Percentiles rank a stretch among this genome's conserved stretches.
Conservation (phyloP, 2,113 vertebrate species). For the Oxygymnocypris stewartii region DNA sequence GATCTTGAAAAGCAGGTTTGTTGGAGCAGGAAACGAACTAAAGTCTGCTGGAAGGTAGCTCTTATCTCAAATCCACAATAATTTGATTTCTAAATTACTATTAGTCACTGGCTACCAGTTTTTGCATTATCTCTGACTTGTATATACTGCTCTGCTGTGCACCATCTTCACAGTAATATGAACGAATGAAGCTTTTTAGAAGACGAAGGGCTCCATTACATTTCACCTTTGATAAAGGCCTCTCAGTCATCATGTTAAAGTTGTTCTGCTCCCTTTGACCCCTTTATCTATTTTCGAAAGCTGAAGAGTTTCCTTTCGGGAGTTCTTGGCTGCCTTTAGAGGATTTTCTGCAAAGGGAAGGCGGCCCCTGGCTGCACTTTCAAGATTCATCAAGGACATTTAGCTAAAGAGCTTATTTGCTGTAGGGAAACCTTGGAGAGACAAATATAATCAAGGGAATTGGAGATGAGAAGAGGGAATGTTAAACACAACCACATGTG, state of each 20-base stretch:
- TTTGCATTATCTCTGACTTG: neutral
- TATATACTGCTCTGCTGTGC: neutral
- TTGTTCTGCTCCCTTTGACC: constrained; percentile 28
- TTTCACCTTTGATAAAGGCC: neutral
- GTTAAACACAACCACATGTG: constrained; percentile 48
- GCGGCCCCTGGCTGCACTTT: constrained; percentile 16
- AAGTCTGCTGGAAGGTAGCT: neutral
- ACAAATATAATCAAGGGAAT: neutral
- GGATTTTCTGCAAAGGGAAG: constrained; percentile 14
- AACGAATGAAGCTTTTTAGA: neutral
- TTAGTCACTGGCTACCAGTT: neutral
- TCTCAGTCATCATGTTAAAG: neutral
- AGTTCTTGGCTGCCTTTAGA: constrained; percentile 20
- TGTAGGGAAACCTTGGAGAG: neutral
- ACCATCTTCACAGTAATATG: constrained; percentile 9
- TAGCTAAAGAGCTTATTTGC: neutral
- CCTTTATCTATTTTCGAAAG: constrained; percentile 28
- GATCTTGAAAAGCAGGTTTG: neutral
- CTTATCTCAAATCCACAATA: neutral
- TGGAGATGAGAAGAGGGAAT: constrained; percentile 11
- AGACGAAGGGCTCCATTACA: neutral
- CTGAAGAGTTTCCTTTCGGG: neutral
- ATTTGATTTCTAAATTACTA: neutral
- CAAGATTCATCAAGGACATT: neutral
- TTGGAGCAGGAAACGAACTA: neutral